Evolutionary conservation across 2,113 vertebrate species (phyloP), one percentile per base, ranked within the genome.

Genomic region (Climacteris rufus): DNA sequence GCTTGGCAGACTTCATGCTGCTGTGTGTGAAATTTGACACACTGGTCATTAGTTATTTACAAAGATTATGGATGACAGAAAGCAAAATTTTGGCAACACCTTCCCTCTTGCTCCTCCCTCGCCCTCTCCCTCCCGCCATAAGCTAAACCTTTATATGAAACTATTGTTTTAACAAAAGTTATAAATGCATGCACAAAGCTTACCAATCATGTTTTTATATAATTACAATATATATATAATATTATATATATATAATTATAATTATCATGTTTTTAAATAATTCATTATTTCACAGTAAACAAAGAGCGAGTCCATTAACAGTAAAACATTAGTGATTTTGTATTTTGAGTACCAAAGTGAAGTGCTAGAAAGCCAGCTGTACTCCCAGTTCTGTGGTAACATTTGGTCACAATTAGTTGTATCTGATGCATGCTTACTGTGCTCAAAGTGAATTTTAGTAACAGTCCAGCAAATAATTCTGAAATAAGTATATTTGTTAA

Each of bases 141-240:
- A 54, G 25, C 57, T 57, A 50, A 88, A 83, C 10, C 21, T 93
- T 69, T 77, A 2, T 23, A 22, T 21, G 11, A 50, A 92, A 24
- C 20, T 53, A 4, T 21, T 42, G 12, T 47, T 59, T 61, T 57
- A 77, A 54, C 4, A 54, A 35, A 93, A 90, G 30, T 37, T 33
- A 11, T 15, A 19, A 45, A n/a, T 30, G 27, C 5, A 11, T 0
- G 0, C n/a, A 53, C 20, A 74, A 44, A 86, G 13, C 54, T 88
- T 70, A 49, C 0, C 1, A 45, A 25, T n/a, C 5, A 1, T 24
- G 4, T 53, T 49, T 63, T n/a, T n/a, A n/a, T n/a, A n/a, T n/a
- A n/a, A n/a, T n/a, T n/a, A n/a, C n/a, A n/a, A n/a, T n/a, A n/a
- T n/a, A n/a, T n/a, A n/a, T n/a, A n/a, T n/a, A n/a, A n/a, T n/a